A percentile compares a stretch with the other conserved stretches of the same genome.
Conservation (phyloP, 2,888 invertebrate species). For the Drosophila meridionalis region DNA sequence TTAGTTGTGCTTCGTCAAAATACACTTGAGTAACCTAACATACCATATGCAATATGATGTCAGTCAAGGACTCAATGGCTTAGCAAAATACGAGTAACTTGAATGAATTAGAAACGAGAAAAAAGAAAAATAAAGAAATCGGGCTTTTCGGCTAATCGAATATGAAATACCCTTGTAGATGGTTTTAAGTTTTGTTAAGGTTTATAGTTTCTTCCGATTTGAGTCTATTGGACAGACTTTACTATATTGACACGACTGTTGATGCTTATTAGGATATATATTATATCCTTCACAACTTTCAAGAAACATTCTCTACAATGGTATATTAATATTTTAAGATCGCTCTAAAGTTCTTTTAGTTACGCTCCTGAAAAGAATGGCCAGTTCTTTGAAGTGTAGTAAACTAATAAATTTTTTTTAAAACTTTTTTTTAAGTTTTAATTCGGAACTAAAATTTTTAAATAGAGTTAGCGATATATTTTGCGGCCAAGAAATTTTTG, state of each 20-base stretch:
- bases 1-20: slow-evolving; percentile 77
- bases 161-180: slow-evolving; percentile 4
- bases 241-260: not conserved
- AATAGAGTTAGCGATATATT: slow-evolving; percentile 45
- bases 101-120: not conserved
- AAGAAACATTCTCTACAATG: not conserved
- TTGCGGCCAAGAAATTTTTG: slow-evolving; percentile 84
- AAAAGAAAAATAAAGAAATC: not conserved
- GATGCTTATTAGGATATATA: not conserved
- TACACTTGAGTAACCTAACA: slow-evolving; percentile 72
- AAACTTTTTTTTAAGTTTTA: slow-evolving; percentile 17
- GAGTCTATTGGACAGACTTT: too few relatives aligned
- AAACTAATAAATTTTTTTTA: slow-evolving; percentile 5
- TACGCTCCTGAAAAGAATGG: slow-evolving; percentile 18
- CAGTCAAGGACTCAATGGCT: slow-evolving; percentile 83
- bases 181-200: not conserved
- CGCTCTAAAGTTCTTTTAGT: slow-evolving; percentile 15
- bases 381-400: slow-evolving; percentile 24
- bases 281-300: not conserved
- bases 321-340: slow-evolving; percentile 3
- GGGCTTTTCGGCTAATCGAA: not conserved
- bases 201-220: not conserved
- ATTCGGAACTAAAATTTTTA: slow-evolving; percentile 17
- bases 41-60: slow-evolving; percentile 71
- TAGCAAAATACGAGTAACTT: slow-evolving; percentile 62